Percentiles rank a stretch among this genome's conserved stretches.
Conservation (phyloP, 2,113 vertebrate species). For the Eulemur rufifrons region DNA sequence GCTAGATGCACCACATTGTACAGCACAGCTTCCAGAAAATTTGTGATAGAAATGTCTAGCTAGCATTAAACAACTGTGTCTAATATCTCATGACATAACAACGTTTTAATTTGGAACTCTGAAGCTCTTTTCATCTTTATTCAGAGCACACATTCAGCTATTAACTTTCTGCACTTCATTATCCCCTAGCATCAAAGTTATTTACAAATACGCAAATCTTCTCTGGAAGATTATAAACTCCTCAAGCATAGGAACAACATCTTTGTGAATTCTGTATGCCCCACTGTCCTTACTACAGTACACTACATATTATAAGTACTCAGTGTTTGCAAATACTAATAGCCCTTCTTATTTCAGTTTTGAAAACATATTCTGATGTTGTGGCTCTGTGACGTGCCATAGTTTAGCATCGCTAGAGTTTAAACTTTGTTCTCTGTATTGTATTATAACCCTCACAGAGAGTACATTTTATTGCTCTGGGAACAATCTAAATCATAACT, state of each 20-base stretch:
- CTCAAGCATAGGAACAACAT: neutral
- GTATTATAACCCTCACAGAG: neutral
- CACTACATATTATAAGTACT: neutral
- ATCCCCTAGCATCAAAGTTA: neutral
- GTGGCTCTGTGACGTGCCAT: neutral
- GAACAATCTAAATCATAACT: conserved; percentile 48
- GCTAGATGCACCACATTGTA: neutral
- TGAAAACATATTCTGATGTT: conserved; percentile 6
- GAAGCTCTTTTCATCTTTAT: conserved; percentile 4
- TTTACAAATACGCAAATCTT: neutral
- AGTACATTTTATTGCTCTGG: conserved; percentile 18
- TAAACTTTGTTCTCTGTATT: conserved; percentile 37
- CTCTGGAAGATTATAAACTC: conserved; percentile 3
- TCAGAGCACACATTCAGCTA: neutral
- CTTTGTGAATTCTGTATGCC: conserved; percentile 21
- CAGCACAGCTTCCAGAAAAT: neutral
- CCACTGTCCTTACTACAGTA: neutral
- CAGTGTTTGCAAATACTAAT: neutral
- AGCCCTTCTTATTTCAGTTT: conserved; percentile 16
- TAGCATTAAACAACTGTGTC: conserved; percentile 7
- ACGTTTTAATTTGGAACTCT: neutral
- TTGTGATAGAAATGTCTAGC: neutral
- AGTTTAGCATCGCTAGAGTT: conserved; percentile 8
- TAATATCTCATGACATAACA: neutral
- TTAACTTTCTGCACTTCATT: conserved; percentile 35